These are phyloP conservation scores for Ctenopoma multispine DNA, from an alignment of 2,797 vertebrate species.

Conservation along the genomic window DNA sequence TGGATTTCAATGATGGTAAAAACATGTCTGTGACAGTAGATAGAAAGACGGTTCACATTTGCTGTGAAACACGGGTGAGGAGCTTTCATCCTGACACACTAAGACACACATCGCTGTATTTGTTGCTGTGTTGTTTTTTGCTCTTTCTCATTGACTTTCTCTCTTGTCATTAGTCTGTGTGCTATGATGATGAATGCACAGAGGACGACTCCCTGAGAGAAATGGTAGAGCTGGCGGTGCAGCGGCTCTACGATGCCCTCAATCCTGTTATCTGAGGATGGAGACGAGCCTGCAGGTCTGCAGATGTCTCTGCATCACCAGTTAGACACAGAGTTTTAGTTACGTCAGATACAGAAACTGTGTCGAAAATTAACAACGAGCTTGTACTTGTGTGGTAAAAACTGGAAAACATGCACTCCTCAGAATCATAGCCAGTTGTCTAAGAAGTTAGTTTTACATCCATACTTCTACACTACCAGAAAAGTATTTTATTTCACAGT, in stretches of 20 bases:
- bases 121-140: not conserved
- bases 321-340: not conserved
- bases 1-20: slow-evolving; percentile 86
- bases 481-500: not conserved
- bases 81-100: not conserved
- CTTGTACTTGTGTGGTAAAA: not conserved
- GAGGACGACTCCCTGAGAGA: slow-evolving; percentile 93
- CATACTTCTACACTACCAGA: not conserved
- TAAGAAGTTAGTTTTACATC: not conserved
- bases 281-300: not conserved
- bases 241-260: slow-evolving; percentile 91
- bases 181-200: slow-evolving; percentile 88
- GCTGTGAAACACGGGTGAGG: slow-evolving; percentile 80
- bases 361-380: not conserved
- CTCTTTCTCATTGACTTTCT: not conserved
- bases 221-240: slow-evolving; percentile 92
- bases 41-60: slow-evolving; percentile 87
- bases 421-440: not conserved
- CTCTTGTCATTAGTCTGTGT: slow-evolving; percentile 79
- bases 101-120: not conserved
- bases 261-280: slow-evolving; percentile 82
- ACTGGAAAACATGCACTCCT: not conserved
- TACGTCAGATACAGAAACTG: not conserved
- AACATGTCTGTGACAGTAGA: slow-evolving; percentile 88
- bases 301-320: not conserved